Conservation (phyloP, 2,113 vertebrate genomes). For the Paracyprichromis sp. region DNA sequence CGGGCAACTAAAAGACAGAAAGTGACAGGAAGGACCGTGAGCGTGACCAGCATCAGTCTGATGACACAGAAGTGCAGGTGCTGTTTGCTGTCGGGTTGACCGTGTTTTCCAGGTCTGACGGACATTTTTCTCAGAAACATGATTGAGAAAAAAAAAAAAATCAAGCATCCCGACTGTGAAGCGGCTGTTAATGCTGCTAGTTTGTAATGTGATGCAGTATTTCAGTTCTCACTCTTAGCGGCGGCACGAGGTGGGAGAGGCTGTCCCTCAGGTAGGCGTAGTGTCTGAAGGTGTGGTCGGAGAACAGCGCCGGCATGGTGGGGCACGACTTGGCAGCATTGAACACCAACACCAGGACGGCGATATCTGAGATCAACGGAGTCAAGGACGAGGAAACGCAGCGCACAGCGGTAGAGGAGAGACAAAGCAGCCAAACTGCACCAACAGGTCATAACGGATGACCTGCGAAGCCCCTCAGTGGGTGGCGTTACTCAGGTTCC, state of each 20-base stretch:
- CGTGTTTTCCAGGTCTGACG: not conserved
- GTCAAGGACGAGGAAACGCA: not conserved
- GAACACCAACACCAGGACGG: constrained; percentile 93
- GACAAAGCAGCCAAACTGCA: not conserved
- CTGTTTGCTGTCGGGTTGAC: not conserved
- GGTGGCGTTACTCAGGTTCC: not conserved
- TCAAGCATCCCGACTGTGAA: not conserved
- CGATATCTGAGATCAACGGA: constrained; percentile 77
- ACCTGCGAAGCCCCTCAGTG: rapidly evolving
- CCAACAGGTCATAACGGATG: rapidly evolving
- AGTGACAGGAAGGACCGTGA: not conserved
- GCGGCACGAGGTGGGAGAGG: constrained; percentile 91
- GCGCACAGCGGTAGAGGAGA: rapidly evolving
- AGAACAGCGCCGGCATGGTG: constrained; percentile 94
- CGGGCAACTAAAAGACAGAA: constrained; percentile 74
- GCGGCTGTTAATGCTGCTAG: not conserved
- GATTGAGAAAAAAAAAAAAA: not conserved
- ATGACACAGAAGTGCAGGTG: not conserved
- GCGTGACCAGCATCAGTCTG: not conserved
- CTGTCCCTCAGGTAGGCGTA: constrained; percentile 96
- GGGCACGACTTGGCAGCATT: constrained; percentile 92
- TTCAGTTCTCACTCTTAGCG: constrained; percentile 74
- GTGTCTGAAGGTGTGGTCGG: constrained; percentile 93
- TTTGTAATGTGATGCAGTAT: not conserved
- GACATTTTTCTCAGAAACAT: not conserved